Percentiles rank a stretch among this genome's conserved stretches.
These are phyloP conservation scores for Gadopsis marmoratus DNA, from an alignment of 2,797 vertebrate species.

Conservation along the genomic window DNA sequence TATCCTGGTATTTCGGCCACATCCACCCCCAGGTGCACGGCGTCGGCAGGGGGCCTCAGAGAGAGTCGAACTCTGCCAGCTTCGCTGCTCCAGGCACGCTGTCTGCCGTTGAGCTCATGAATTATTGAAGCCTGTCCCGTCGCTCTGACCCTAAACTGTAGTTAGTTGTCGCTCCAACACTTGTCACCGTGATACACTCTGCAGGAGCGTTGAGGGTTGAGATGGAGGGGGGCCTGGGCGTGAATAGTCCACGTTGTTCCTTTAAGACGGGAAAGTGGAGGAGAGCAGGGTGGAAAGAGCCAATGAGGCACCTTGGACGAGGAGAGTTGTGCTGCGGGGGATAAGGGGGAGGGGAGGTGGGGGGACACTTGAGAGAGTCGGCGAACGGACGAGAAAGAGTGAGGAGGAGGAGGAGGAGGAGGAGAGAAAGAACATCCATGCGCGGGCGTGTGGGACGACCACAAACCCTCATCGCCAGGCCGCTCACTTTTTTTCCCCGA, in stretches of 20 bases:
- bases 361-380: not conserved
- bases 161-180: slow-evolving; percentile 72
- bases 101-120: slow-evolving; percentile 65
- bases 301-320: slow-evolving; percentile 56
- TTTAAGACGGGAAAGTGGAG: slow-evolving; percentile 65
- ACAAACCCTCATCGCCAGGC: slow-evolving; percentile 3
- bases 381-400: slow-evolving; percentile 9
- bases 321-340: slow-evolving; percentile 51
- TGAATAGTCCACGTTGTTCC: slow-evolving; percentile 39
- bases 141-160: slow-evolving; percentile 69
- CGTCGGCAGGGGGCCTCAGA: slow-evolving; percentile 4
- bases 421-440: slow-evolving; percentile 19
- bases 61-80: slow-evolving; percentile 40
- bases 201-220: not conserved
- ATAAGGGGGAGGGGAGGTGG: not conserved
- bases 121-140: slow-evolving; percentile 71
- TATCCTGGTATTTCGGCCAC: slow-evolving; percentile 19
- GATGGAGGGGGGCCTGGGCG: not conserved
- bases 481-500: slow-evolving; percentile 62
- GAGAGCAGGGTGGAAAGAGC: slow-evolving; percentile 37
- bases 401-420: not conserved
- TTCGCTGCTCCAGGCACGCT: slow-evolving; percentile 37
- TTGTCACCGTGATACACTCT: slow-evolving; percentile 62
- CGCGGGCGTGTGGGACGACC: slow-evolving; percentile 18
- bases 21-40: not conserved